phyloP scores from a whole-genome alignment of 2,113 vertebrate species.

The Entomyzon cyanotis region DNA sequence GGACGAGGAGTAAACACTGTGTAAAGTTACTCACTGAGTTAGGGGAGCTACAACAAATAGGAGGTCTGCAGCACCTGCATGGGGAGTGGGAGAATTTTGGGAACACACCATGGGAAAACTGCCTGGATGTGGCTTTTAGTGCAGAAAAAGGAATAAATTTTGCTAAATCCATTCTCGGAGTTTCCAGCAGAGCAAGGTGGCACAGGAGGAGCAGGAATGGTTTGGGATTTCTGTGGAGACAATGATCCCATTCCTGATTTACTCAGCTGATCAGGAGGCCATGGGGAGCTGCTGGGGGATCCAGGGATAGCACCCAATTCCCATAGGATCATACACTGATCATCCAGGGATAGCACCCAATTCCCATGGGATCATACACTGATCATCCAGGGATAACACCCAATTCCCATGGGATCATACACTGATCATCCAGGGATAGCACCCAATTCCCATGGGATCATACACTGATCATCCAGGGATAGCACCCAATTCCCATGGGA shows the following conservation, averaged over 20 bases:
- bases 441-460: background rate
- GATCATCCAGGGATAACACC: too few species aligned
- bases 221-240: background rate
- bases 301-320: background rate
- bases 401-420: too few species aligned
- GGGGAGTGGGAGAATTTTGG: background rate
- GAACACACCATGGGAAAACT: background rate
- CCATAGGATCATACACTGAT: background rate
- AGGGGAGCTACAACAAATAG: too few species aligned
- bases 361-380: too few species aligned
- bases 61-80: background rate
- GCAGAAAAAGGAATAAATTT: background rate
- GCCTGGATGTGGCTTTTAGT: accelerated
- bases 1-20: accelerated
- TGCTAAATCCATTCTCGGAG: background rate
- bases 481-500: too few species aligned
- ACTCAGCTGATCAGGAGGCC: background rate
- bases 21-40: background rate
- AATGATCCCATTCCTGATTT: background rate
- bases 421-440: too few species aligned
- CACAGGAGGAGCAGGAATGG: accelerated
- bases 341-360: too few species aligned
- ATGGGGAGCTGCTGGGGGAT: background rate
- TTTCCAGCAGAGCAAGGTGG: background rate
- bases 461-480: too few species aligned